Percentiles rank a stretch among this genome's conserved stretches.
Evolutionary conservation across 2,113 vertebrate species (phyloP).

Genomic region (Myotis davidii): DNA sequence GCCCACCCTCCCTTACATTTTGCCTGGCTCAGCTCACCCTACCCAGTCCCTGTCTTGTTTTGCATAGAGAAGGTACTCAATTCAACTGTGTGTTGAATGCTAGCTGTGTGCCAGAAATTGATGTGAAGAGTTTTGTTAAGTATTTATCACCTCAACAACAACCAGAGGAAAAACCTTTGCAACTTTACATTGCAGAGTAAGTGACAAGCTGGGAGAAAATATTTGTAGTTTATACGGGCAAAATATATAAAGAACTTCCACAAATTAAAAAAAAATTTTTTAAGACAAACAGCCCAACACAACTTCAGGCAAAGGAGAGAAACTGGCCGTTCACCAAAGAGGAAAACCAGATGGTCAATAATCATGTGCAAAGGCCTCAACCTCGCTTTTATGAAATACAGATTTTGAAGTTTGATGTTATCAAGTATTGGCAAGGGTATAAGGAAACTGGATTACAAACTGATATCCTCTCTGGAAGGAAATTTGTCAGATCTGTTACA

Average conservation of each 20-base stretch:
- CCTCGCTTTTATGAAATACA: not conserved
- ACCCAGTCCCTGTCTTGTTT: not conserved
- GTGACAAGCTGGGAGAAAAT: not conserved
- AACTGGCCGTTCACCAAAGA: not conserved
- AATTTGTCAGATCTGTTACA: not conserved
- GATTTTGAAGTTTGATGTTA: conserved; percentile 35
- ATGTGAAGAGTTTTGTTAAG: not conserved
- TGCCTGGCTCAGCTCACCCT: not conserved
- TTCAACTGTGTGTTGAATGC: not conserved
- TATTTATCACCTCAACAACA: not conserved
- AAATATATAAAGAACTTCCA: not conserved
- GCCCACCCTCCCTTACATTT: not conserved
- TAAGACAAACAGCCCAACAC: not conserved
- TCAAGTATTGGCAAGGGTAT: not conserved
- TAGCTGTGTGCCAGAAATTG: not conserved
- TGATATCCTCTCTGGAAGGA: conserved; percentile 6
- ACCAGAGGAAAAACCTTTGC: not conserved
- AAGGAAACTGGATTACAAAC: not conserved
- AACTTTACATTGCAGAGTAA: not conserved
- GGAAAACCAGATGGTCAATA: not conserved
- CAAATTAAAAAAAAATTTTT: not conserved
- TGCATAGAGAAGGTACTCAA: not conserved
- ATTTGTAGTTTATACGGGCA: not conserved
- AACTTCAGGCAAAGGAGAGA: not conserved
- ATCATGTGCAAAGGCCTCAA: not conserved